phyloP scores from a whole-genome alignment of 2,797 vertebrate species.

The Rhabdophis nuchalis region DNA sequence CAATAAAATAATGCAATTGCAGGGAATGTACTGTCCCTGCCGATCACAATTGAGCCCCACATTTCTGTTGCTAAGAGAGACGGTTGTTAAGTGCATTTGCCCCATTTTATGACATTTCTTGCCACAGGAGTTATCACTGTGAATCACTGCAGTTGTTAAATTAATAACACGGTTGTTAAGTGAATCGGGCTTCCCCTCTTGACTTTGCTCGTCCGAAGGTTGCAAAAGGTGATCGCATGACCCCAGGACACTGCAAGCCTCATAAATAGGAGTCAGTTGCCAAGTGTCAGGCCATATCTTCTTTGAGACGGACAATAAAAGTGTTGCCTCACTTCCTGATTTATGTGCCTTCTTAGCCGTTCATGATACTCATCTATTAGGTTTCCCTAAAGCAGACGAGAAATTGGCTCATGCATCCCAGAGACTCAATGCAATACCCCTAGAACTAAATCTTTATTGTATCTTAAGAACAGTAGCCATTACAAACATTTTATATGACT shows the following conservation, averaged over 20 bases:
- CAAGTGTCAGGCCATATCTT: background rate
- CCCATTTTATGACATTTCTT: background rate
- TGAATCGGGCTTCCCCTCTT: background rate
- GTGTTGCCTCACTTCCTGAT: background rate
- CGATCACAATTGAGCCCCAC: background rate
- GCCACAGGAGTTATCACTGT: background rate
- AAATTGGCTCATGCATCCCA: background rate
- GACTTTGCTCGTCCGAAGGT: background rate
- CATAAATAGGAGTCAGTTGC: background rate
- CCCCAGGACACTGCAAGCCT: background rate
- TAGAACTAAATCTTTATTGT: background rate
- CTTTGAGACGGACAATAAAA: background rate
- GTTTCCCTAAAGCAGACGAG: background rate
- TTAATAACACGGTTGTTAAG: background rate
- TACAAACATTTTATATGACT: background rate
- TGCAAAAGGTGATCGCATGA: background rate
- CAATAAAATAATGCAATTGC: background rate
- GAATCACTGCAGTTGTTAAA: background rate
- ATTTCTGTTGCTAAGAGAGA: background rate
- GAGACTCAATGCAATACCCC: background rate
- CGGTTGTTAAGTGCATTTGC: background rate
- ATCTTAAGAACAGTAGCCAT: background rate
- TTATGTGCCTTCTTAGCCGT: background rate
- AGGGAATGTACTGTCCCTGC: background rate
- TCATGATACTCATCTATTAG: background rate